Base-by-base conservation (phyloP, 2,113 vertebrate species). In the Hippocampus abdominalis region DNA sequence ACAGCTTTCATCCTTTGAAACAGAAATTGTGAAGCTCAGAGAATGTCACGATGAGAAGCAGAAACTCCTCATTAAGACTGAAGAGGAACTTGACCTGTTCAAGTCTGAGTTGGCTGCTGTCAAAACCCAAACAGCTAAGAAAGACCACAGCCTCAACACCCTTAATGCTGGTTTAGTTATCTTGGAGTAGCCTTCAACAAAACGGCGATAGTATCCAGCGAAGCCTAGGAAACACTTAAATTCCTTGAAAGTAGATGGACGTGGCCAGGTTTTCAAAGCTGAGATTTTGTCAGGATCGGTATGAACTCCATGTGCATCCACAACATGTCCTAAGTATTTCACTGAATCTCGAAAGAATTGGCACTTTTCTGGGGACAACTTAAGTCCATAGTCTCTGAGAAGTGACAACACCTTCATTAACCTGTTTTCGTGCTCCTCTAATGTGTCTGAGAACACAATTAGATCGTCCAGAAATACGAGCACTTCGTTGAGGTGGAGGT, bases 51-150 rank as follows among this genome's bases (percentile, higher is more conserved):
- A 8, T 20, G 60, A 74, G 39, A 81, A 74, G 25, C 66, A 82
- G 1, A 21, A 25, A 2, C 60, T 61, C 16, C 73, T 84, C 2
- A 18, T 80, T 2, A 13, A 59, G 20, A 59, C 81, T 46, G 68
- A 81, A 32, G 64, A 73, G 46, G 70, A 78, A 53, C 65, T 80
- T 23, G 46, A 76, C 66, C 21, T 56, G 7, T 66, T 83, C n/a
- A 68, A 74, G 68, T 51, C 54, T 42, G 74, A 84, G 42, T 48
- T 83, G 29, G 77, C 64, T 67, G 49, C 54, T 3, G n/a, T 62
- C 44, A 72, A 74, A 32, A 53, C 18, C 8, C 25, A 68, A 0
- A 0, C 72, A 2, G 27, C 74, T 25, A 74, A 87, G 16, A 84
- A 81, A 68, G 78, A 87, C 40, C 66, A 78, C 54, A 62, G 20